A percentile compares a stretch with the other conserved stretches of the same genome.
phyloP scores from a whole-genome alignment of 2,888 invertebrate genomes.

The Chrysolina haemoptera region DNA sequence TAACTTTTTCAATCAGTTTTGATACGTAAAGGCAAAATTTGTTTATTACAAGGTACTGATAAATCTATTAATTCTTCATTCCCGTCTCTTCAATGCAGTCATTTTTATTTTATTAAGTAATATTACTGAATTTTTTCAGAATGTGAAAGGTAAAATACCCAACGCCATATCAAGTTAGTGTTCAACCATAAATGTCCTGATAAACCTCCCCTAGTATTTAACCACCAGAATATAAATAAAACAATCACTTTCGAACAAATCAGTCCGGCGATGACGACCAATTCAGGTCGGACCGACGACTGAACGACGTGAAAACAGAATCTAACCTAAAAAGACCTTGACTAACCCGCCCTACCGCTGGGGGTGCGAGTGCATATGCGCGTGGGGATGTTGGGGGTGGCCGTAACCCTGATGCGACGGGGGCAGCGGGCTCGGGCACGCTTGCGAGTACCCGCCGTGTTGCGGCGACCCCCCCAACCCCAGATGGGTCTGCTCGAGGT shows the following conservation, averaged over 20 bases:
- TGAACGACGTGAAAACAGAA: background rate
- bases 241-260: background rate
- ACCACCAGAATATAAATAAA: background rate
- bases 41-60: no score
- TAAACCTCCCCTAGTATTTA: background rate
- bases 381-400: slow-evolving; percentile 82
- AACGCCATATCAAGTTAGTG: no score
- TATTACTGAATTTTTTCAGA: no score
- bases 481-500: slow-evolving; percentile 67
- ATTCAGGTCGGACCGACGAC: background rate
- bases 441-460: slow-evolving; percentile 75
- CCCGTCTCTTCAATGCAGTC: no score
- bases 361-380: slow-evolving; percentile 81
- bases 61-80: no score
- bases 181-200: background rate
- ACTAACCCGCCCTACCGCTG: slow-evolving; percentile 79
- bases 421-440: slow-evolving; percentile 83
- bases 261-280: background rate
- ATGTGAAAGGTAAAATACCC: no score
- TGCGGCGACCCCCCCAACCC: slow-evolving; percentile 69
- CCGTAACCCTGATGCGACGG: slow-evolving; percentile 73
- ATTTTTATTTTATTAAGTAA: no score
- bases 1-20: no score
- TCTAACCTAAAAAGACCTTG: background rate
- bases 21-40: no score